These are phyloP conservation scores for Argya squamiceps DNA, from an alignment of 2,797 vertebrate genomes.

Conservation along the genomic window DNA sequence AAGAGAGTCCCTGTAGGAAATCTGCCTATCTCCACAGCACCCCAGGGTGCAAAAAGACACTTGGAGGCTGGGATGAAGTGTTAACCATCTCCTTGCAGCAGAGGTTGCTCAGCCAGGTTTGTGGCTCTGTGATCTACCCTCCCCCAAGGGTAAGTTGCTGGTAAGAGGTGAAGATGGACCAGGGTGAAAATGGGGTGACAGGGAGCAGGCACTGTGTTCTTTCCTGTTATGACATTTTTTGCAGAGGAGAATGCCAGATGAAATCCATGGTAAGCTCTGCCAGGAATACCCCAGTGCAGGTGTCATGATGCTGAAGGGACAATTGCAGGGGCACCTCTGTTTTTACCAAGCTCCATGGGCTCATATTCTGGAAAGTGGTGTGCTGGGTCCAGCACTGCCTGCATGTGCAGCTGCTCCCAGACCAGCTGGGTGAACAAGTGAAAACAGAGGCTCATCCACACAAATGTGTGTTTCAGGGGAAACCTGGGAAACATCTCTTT, in stretches of 20 bases:
- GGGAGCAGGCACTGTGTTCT: not conserved
- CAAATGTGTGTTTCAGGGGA: not conserved
- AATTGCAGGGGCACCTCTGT: not conserved
- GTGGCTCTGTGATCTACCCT: not conserved
- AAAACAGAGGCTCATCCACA: not conserved
- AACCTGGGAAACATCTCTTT: not conserved
- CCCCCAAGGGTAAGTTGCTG: not conserved
- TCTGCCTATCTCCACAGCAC: not conserved
- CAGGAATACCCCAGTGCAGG: not conserved
- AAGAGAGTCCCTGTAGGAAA: not conserved
- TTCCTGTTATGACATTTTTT: not conserved
- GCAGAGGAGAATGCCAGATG: fast-evolving
- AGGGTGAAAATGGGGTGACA: not conserved
- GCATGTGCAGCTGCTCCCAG: not conserved
- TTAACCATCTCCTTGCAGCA: not conserved
- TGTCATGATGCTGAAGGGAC: not conserved
- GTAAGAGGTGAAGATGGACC: not conserved
- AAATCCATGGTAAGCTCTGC: not conserved
- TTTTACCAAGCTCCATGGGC: not conserved
- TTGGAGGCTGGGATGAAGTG: not conserved
- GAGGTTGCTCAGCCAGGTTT: not conserved
- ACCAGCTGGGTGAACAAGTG: not conserved
- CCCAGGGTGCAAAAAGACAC: not conserved
- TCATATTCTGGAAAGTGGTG: not conserved
- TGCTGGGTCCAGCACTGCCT: not conserved